These are phyloP conservation scores for Pseudotriccus pelzelni DNA, from an alignment of 2,797 vertebrate species.

Conservation along the genomic window DNA sequence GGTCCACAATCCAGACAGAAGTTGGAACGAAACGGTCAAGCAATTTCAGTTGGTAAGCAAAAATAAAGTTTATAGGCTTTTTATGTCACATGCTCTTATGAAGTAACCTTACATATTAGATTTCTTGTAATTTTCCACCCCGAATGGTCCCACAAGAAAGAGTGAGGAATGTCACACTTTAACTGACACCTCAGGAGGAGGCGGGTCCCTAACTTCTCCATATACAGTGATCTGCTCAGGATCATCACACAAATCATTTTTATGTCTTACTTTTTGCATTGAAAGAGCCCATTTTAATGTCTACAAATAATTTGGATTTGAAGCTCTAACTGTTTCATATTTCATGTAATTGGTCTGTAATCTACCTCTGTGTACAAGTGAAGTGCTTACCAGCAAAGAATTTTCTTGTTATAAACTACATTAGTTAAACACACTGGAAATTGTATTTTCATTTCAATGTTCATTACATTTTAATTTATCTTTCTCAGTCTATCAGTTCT, in stretches of 20 bases:
- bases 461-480: not conserved
- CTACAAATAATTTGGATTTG: not conserved
- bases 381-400: not conserved
- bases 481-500: not conserved
- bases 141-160: not conserved
- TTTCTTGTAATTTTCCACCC: not conserved
- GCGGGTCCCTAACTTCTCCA: not conserved
- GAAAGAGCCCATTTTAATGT: not conserved
- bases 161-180: not conserved
- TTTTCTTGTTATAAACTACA: not conserved
- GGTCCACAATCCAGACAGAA: not conserved
- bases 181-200: not conserved
- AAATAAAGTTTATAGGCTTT: not conserved
- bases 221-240: not conserved
- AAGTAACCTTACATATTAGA: not conserved
- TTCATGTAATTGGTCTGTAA: not conserved
- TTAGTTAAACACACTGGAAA: not conserved
- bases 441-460: not conserved
- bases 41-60: not conserved
- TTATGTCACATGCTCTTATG: not conserved
- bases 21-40: not conserved
- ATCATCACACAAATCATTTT: rapidly evolving
- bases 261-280: not conserved
- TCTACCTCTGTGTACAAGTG: not conserved
- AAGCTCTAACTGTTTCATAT: not conserved